These are phyloP conservation scores for Aradophagus sp. DNA, from an alignment of 1,140 invertebrate species.

Conservation along the genomic window DNA sequence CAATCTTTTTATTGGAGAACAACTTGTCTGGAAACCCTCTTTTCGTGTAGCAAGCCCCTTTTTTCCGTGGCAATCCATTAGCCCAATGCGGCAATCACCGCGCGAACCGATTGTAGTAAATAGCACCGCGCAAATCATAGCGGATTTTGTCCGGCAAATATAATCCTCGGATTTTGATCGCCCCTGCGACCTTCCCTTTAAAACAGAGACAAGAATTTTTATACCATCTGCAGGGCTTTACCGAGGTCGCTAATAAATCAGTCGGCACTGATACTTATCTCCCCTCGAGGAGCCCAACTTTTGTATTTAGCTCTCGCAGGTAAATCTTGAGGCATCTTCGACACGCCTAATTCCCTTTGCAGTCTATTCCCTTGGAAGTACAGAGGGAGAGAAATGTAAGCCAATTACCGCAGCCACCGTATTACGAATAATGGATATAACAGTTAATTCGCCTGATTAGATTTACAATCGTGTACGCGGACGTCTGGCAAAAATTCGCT, in stretches of 20 bases:
- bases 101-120: constrained; percentile 4
- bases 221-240: constrained; percentile 30
- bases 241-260: constrained; percentile 42
- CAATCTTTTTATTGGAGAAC: too few relatives aligned
- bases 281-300: constrained; percentile 38
- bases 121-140: constrained; percentile 7
- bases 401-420: constrained; percentile 48
- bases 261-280: constrained; percentile 45
- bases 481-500: constrained; percentile 33
- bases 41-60: too few relatives aligned
- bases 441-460: constrained; percentile 57
- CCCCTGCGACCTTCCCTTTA: constrained; percentile 13
- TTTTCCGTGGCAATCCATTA: not conserved
- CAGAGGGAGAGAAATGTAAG: constrained; percentile 42
- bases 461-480: constrained; percentile 41
- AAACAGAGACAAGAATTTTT: constrained; percentile 37
- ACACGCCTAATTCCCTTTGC: constrained; percentile 51
- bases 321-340: constrained; percentile 53
- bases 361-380: constrained; percentile 46
- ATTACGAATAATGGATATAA: constrained; percentile 63
- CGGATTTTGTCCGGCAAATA: constrained; percentile 1
- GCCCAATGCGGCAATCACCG: constrained; percentile 5
- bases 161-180: constrained; percentile 15
- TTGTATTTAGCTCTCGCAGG: constrained; percentile 52
- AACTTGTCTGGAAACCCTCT: too few relatives aligned